Percentiles rank a stretch among this genome's conserved stretches.
Evolutionary conservation across 2,888 invertebrate species (phyloP).

Genomic region (Doris montereyensis): DNA sequence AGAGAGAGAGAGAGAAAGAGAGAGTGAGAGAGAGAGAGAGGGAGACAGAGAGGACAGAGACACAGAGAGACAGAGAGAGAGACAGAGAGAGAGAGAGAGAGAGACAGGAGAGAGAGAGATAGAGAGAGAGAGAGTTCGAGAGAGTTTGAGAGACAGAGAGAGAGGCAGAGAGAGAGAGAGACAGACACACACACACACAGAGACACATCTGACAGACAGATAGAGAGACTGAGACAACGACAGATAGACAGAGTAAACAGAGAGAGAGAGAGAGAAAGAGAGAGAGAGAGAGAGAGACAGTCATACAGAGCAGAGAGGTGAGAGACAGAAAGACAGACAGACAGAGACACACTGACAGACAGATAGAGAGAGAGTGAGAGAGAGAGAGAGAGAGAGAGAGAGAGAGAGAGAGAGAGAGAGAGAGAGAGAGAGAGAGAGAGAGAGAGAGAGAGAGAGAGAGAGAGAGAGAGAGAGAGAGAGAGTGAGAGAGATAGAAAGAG

Average conservation of each 20-base stretch:
- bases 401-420: conserved; percentile 6
- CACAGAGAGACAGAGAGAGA: no score
- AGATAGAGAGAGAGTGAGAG: neutral
- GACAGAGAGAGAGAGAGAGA: no score
- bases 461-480: conserved; percentile 9
- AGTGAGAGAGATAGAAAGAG: neutral
- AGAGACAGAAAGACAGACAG: neutral
- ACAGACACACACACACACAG: no score
- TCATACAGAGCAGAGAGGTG: neutral
- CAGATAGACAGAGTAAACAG: neutral
- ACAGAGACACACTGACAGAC: no score
- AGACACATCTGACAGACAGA: neutral
- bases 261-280: neutral
- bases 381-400: neutral
- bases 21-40: neutral
- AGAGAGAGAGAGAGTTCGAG: no score
- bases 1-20: no score
- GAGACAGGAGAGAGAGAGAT: no score
- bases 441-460: neutral
- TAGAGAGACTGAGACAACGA: conserved; percentile 9
- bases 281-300: neutral
- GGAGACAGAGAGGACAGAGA: neutral
- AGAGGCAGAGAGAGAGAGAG: no score
- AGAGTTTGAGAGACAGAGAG: no score
- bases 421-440: conserved; percentile 3